Percentiles rank a stretch among this genome's conserved stretches.
phyloP scores from a whole-genome alignment of 2,797 vertebrate species.

The Adrianichthys oophorus region DNA sequence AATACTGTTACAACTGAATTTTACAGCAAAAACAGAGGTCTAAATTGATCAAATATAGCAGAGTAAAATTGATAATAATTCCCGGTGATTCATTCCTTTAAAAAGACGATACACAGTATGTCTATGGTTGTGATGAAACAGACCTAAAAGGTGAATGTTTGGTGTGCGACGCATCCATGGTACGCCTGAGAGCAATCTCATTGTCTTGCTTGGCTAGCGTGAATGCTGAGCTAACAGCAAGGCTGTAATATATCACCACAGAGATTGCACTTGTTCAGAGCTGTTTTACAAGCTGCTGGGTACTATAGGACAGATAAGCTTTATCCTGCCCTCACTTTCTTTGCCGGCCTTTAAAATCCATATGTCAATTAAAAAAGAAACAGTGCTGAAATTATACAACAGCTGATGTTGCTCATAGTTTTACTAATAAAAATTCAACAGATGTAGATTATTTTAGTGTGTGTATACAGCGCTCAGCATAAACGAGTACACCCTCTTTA shows the following conservation, averaged over 20 bases:
- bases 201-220: constrained; percentile 72
- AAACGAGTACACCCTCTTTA: too few species aligned
- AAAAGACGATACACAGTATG: constrained; percentile 29
- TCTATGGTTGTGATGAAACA: constrained; percentile 40
- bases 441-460: neutral
- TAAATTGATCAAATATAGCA: constrained; percentile 5
- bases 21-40: neutral
- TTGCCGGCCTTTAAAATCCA: constrained; percentile 70
- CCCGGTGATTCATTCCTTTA: constrained; percentile 18
- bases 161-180: constrained; percentile 46
- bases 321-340: constrained; percentile 69
- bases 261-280: constrained; percentile 72
- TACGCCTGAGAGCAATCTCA: constrained; percentile 65
- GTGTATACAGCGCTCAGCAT: neutral
- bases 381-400: constrained; percentile 26
- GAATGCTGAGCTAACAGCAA: constrained; percentile 69
- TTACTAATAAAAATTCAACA: constrained; percentile 4
- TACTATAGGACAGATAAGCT: constrained; percentile 68
- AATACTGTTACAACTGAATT: constrained; percentile 5
- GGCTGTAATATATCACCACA: constrained; percentile 73
- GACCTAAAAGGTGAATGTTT: constrained; percentile 61
- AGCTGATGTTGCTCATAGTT: constrained; percentile 32
- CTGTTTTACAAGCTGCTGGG: constrained; percentile 76
- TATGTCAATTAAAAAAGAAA: constrained; percentile 74
- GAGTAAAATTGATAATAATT: constrained; percentile 22